These are phyloP conservation scores for Cylloceria caligata DNA, from an alignment of 2,888 invertebrate genomes.

Conservation along the genomic window DNA sequence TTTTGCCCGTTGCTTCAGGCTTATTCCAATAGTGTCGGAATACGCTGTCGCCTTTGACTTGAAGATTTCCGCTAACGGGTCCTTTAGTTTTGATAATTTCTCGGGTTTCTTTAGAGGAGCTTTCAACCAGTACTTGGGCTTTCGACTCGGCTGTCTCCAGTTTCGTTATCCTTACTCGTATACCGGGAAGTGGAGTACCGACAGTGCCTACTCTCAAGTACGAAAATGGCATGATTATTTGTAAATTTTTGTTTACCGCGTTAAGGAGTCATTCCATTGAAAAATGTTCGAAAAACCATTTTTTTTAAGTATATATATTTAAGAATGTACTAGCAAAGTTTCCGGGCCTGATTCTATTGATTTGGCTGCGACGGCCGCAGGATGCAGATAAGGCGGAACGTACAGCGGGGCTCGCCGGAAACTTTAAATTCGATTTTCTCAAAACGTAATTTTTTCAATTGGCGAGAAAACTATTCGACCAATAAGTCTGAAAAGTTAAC, in stretches of 20 bases:
- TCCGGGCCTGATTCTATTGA: no score
- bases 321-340: no score
- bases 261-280: not conserved
- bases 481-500: no score
- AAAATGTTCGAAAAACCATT: no score
- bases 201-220: conserved; percentile 87
- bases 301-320: no score
- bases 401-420: no score
- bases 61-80: conserved; percentile 86
- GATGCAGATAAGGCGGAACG: no score
- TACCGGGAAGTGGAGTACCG: conserved; percentile 91
- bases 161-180: conserved; percentile 87
- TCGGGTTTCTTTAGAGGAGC: conserved; percentile 73
- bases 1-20: conserved; percentile 88
- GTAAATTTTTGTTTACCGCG: not conserved
- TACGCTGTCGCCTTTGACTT: conserved; percentile 89
- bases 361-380: no score
- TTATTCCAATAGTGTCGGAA: conserved; percentile 93
- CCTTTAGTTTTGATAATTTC: conserved; percentile 68
- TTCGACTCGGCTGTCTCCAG: conserved; percentile 69
- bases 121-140: conserved; percentile 74
- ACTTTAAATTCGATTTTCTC: no score
- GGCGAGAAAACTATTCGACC: no score
- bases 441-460: no score
- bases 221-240: not conserved